These are phyloP conservation scores for Eurois occulta DNA, from an alignment of 2,888 invertebrate species.

Conservation along the genomic window DNA sequence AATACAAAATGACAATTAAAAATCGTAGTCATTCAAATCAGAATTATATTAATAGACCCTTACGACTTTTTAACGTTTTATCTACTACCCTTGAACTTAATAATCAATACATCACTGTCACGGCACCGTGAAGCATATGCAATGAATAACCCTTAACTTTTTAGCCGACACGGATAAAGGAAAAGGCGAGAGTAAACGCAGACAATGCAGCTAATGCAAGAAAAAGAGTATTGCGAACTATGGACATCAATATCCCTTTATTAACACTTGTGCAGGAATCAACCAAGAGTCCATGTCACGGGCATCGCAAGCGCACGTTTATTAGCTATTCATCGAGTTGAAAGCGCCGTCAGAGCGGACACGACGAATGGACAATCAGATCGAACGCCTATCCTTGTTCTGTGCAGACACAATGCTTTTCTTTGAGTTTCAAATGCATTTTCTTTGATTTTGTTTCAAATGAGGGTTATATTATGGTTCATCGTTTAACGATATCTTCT, in stretches of 20 bases:
- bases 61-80: no score
- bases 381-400: constrained; percentile 65
- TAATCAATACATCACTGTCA: constrained; percentile 44
- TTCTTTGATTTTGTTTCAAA: neutral
- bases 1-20: neutral
- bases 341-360: constrained; percentile 76
- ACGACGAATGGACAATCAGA: constrained; percentile 74
- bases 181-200: constrained; percentile 43
- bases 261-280: constrained; percentile 78
- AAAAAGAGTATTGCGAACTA: constrained; percentile 66
- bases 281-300: constrained; percentile 42
- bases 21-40: neutral
- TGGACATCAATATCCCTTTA: constrained; percentile 74
- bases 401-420: constrained; percentile 20
- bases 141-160: constrained; percentile 41
- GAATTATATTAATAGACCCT: no score
- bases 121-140: neutral
- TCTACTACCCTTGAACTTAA: constrained; percentile 35
- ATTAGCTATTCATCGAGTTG: constrained; percentile 84
- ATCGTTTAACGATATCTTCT: neutral
- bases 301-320: constrained; percentile 70
- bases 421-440: neutral
- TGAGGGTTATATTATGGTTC: neutral
- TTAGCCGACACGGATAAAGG: constrained; percentile 40
- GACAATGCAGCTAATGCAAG: constrained; percentile 69